Evolutionary conservation across 2,113 vertebrate species (phyloP).

Genomic region (Chlamydotis undulata): DNA sequence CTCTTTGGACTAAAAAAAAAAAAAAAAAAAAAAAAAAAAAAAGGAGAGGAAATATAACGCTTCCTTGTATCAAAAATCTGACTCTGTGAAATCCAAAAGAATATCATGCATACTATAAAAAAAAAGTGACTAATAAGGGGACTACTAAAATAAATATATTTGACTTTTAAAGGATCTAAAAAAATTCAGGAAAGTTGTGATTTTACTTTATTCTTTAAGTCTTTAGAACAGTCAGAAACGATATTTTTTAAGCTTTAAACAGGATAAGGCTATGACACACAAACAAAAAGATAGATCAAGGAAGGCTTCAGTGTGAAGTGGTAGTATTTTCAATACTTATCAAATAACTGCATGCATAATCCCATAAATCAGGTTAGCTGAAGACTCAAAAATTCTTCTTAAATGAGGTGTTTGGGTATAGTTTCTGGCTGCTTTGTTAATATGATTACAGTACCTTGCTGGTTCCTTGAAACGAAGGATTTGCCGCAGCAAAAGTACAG

Average conservation of each 20-base stretch:
- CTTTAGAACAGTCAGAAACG: conserved; percentile 27
- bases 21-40: neutral
- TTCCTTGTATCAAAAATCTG: conserved; percentile 67
- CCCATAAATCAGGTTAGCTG: conserved; percentile 70
- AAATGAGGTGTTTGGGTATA: conserved; percentile 68
- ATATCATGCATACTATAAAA: conserved; percentile 55
- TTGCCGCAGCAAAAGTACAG: conserved; percentile 58
- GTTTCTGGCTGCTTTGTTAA: conserved; percentile 74
- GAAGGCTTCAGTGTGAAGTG: conserved; percentile 49
- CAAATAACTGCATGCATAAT: conserved; percentile 73
- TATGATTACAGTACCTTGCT: conserved; percentile 73
- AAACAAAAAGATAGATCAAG: conserved; percentile 57
- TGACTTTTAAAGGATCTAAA: conserved; percentile 35
- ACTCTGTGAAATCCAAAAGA: conserved; percentile 63
- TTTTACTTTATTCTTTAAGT: conserved; percentile 40
- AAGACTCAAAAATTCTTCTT: conserved; percentile 65
- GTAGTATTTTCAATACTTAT: conserved; percentile 67
- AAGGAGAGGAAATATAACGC: conserved; percentile 32
- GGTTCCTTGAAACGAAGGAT: conserved; percentile 69
- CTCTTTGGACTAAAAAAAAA: neutral
- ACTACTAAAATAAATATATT: conserved; percentile 56
- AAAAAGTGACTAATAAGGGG: conserved; percentile 30
- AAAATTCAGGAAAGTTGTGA: conserved; percentile 33
- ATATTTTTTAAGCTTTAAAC: conserved; percentile 63
- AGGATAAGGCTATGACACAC: conserved; percentile 61